Evolutionary conservation across 2,888 invertebrate species (phyloP), one percentile per base, ranked within the genome.

Genomic region (Perizoma flavofasciatum): DNA sequence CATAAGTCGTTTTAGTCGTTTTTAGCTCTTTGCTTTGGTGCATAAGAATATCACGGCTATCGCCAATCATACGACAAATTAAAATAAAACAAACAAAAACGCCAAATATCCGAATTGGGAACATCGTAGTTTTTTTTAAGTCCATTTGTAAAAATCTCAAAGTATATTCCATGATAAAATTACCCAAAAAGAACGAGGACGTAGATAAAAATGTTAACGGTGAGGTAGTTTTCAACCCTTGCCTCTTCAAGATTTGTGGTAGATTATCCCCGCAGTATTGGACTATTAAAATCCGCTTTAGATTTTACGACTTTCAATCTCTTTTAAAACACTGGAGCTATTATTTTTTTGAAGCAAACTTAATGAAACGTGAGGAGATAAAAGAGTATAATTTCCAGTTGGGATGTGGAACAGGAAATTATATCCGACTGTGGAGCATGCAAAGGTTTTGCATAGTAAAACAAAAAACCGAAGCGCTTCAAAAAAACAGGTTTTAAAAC

Each of bases 201-300:
- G 71, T 68, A 79, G 75, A 82, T 82, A 82, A 82, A 81, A 82
- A 81, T 75, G 77, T 79, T 80, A 81, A 78, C 73, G 68, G 73
- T 62, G 66, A 72, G 76, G 77, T 82, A 81, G 79, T 82, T 81
- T 75, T 74, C 75, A 78, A 76, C 78, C 80, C 76, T 74, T 77
- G 74, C 77, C 71, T 76, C 73, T 61, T 32, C 65, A 60, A 75
- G 77, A 83, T 81, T 81, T 81, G 79, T 80, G 59, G 72, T 62
- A 72, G 75, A 79, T 81, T 79, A 78, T 75, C 74, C 73, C 68
- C 70, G 59, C 66, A 74, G 75, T 73, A 74, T 76, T 70, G 67
- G 69, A 69, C 71, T 73, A 73, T 74, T 77, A 79, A 78, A 79
- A 75, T 75, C 71, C 68, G 74, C 70, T 71, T 72, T 73, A 74